phyloP scores from a whole-genome alignment of 2,797 vertebrate species.

The Cercopithecus mitis region DNA sequence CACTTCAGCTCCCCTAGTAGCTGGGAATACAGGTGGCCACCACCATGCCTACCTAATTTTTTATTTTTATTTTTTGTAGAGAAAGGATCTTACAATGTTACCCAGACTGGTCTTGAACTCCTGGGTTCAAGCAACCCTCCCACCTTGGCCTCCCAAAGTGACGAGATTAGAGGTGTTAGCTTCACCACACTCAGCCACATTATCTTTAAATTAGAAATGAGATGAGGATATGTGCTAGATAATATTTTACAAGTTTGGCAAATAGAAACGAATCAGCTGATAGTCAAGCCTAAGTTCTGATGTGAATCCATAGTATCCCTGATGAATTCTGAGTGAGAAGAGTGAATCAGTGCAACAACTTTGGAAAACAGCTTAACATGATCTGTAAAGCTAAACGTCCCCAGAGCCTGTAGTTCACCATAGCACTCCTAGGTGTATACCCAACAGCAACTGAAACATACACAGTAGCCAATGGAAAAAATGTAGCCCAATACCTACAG shows the following conservation, averaged over 20 bases:
- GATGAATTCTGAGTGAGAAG: not conserved
- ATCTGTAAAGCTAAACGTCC: accelerated
- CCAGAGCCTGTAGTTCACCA: accelerated
- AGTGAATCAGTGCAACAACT: not conserved
- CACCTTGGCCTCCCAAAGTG: not conserved
- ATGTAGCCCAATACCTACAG: not conserved
- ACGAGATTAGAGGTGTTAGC: not conserved
- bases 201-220: not conserved
- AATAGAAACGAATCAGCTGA: no score
- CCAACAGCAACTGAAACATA: not conserved
- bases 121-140: not conserved
- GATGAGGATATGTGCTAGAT: no score
- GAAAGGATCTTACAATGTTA: not conserved
- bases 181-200: not conserved
- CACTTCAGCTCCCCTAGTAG: not conserved
- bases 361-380: not conserved
- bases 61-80: not conserved
- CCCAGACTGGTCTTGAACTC: not conserved
- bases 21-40: not conserved
- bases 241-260: not conserved
- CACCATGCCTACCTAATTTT: not conserved
- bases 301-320: no score
- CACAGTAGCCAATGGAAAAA: not conserved
- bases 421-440: not conserved
- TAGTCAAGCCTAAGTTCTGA: not conserved